These are phyloP conservation scores for Rynchops niger DNA, from an alignment of 2,113 vertebrate genomes.

Conservation along the genomic window DNA sequence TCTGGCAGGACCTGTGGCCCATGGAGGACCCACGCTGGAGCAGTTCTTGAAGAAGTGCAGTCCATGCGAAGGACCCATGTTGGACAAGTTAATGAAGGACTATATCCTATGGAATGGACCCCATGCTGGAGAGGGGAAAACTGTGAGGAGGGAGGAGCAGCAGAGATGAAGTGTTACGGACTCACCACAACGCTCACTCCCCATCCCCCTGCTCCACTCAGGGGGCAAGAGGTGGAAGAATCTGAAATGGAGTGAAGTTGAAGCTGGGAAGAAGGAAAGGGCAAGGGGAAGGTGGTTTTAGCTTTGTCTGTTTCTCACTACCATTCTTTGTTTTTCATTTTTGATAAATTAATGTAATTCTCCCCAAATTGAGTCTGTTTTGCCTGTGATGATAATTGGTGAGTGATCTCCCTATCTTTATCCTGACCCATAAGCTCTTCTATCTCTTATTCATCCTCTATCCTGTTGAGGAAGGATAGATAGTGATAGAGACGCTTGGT, in stretches of 20 bases:
- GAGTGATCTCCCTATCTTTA: not conserved
- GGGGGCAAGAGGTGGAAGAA: not conserved
- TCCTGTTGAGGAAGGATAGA: not conserved
- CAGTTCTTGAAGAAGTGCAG: not conserved
- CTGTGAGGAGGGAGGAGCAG: not conserved
- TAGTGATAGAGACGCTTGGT: not conserved
- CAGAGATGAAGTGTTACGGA: not conserved
- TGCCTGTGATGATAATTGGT: not conserved
- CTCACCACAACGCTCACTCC: not conserved
- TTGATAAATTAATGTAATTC: not conserved
- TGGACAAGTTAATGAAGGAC: not conserved
- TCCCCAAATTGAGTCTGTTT: not conserved
- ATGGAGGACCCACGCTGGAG: not conserved
- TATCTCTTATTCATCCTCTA: not conserved
- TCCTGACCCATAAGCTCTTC: not conserved
- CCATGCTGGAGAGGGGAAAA: not conserved
- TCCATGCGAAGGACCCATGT: not conserved
- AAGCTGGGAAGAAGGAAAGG: not conserved
- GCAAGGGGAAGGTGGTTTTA: not conserved
- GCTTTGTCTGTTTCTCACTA: not conserved
- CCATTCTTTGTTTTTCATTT: not conserved
- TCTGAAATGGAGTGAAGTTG: not conserved
- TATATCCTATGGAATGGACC: accelerated
- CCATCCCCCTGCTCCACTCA: accelerated
- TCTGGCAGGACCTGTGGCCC: not conserved